Evolutionary conservation across 1,140 invertebrate genomes (phyloP).

Genomic region (Drosophila albomicans): DNA sequence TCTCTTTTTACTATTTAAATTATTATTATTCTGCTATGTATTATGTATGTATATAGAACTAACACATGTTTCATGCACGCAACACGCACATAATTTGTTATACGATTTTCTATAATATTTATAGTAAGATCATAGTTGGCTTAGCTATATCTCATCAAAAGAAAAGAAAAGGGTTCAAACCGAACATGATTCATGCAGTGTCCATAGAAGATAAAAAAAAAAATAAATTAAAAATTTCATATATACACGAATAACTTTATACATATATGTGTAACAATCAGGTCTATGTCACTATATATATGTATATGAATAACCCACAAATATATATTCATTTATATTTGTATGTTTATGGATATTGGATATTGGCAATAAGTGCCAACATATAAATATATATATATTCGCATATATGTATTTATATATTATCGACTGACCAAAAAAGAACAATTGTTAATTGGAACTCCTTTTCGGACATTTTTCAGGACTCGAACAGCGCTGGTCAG

Average conservation of each 20-base stretch:
- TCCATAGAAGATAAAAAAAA: slow-evolving; percentile 10
- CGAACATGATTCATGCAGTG: slow-evolving; percentile 39
- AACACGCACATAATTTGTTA: slow-evolving; percentile 25
- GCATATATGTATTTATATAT: slow-evolving; percentile 1
- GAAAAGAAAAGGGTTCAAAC: slow-evolving; percentile 23
- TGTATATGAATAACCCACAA: slow-evolving; percentile 24
- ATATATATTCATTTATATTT: slow-evolving; percentile 10
- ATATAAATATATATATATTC: slow-evolving; percentile 1
- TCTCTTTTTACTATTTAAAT: slow-evolving; percentile 1
- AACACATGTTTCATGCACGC: slow-evolving; percentile 31
- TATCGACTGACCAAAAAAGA: not conserved
- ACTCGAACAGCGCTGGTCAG: slow-evolving; percentile 89
- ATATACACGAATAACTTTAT: slow-evolving; percentile 9
- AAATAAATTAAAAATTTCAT: not conserved
- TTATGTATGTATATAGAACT: slow-evolving; percentile 31
- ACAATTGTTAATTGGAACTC: slow-evolving; percentile 1
- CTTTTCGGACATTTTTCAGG: slow-evolving; percentile 84
- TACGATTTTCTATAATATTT: not conserved
- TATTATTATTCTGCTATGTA: slow-evolving; percentile 1
- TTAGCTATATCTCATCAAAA: slow-evolving; percentile 12
- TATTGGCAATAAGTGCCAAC: not conserved
- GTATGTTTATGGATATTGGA: slow-evolving; percentile 9
- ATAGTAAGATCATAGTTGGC: slow-evolving; percentile 21
- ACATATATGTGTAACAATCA: slow-evolving; percentile 13
- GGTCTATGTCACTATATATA: slow-evolving; percentile 17